A percentile compares a stretch with the other conserved stretches of the same genome.
Evolutionary conservation across 2,113 vertebrate species (phyloP).

Genomic region (Regulus satrapa): DNA sequence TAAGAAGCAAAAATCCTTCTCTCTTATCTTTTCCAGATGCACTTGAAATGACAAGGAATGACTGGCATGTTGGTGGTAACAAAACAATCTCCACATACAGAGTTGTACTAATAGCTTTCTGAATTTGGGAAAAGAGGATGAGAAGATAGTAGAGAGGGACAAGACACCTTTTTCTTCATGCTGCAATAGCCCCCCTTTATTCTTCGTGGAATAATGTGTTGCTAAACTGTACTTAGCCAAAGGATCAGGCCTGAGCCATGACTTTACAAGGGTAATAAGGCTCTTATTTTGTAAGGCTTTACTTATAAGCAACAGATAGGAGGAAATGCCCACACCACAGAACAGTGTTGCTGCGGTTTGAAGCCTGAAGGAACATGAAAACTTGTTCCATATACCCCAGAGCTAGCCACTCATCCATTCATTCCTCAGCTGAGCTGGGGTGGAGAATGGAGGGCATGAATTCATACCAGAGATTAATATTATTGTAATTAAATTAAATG

Average conservation of each 20-base stretch:
- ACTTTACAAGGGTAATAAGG: too few relatives aligned
- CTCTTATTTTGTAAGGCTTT: too few relatives aligned
- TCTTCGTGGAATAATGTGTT: too few relatives aligned
- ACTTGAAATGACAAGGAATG: not conserved
- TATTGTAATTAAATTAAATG: not conserved
- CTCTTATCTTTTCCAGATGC: not conserved
- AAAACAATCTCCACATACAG: not conserved
- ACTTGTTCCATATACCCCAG: not conserved
- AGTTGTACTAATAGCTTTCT: not conserved
- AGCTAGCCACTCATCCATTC: accelerated
- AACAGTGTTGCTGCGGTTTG: not conserved
- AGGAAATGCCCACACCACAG: not conserved
- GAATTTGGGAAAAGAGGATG: not conserved
- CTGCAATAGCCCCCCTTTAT: too few relatives aligned
- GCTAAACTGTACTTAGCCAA: too few relatives aligned
- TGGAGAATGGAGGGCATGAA: not conserved
- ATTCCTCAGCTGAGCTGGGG: not conserved
- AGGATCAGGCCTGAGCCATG: too few relatives aligned
- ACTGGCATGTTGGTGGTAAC: not conserved
- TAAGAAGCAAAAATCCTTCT: not conserved
- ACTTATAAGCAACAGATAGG: not conserved
- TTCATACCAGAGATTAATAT: not conserved
- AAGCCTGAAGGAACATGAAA: not conserved
- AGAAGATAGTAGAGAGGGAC: not conserved
- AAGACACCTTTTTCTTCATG: too few relatives aligned